Evolutionary conservation across 2,797 vertebrate species (phyloP).

Genomic region (Denticeps clupeoides): DNA sequence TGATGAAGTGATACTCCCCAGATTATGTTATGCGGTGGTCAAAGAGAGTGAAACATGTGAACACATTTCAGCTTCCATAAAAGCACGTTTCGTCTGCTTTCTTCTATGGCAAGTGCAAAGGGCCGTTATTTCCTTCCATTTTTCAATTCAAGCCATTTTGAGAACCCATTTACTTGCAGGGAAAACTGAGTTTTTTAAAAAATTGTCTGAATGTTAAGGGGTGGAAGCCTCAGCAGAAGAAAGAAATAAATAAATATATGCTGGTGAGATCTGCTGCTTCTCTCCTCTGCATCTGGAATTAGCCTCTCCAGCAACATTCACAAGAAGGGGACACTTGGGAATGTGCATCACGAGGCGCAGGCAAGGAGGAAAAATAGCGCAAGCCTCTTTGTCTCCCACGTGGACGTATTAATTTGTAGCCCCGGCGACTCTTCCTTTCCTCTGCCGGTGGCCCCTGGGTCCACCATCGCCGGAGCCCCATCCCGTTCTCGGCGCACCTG

Average conservation of each 20-base stretch:
- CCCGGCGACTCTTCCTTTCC: constrained; percentile 39
- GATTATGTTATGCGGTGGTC: no score
- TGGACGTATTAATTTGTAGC: constrained; percentile 45
- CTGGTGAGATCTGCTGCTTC: constrained; percentile 1
- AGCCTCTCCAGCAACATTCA: constrained; percentile 37
- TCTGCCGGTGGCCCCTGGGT: constrained; percentile 49
- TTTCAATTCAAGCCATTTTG: constrained; percentile 4
- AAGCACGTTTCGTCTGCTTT: neutral
- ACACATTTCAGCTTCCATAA: no score
- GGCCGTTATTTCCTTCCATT: constrained; percentile 1
- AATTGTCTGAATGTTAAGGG: neutral
- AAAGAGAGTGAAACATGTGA: no score
- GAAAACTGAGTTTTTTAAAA: neutral
- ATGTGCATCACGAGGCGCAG: constrained; percentile 42
- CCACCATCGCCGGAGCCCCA: constrained; percentile 34
- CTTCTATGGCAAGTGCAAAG: neutral
- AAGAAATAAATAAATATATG: neutral
- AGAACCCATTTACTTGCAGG: constrained; percentile 6
- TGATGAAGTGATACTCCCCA: no score
- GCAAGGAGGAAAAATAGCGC: constrained; percentile 47
- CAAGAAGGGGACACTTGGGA: constrained; percentile 37
- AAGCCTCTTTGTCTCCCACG: constrained; percentile 38
- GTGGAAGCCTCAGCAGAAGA: neutral
- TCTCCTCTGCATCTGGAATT: constrained; percentile 28
- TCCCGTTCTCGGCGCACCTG: constrained; percentile 42